phyloP scores from a whole-genome alignment of 2,888 invertebrate species.

The Unio delphinus region DNA sequence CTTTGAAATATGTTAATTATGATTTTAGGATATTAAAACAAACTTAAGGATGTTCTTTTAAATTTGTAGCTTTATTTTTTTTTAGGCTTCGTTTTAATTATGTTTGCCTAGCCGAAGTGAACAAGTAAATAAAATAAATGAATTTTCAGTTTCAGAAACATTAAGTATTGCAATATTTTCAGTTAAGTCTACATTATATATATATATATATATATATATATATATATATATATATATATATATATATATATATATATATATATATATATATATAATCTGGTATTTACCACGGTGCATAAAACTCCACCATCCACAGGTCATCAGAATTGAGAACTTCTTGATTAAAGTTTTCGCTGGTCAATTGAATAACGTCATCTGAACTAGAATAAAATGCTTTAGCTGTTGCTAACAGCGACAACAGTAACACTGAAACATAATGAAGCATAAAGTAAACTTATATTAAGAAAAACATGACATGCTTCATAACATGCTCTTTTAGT shows the following conservation, averaged over 20 bases:
- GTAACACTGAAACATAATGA: not conserved
- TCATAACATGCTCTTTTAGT: no score
- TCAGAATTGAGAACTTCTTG: conserved; percentile 86
- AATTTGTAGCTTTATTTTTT: no score
- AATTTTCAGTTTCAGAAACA: no score
- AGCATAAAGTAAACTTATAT: no score
- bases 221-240: no score
- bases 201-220: not conserved
- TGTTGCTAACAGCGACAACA: conserved; percentile 20
- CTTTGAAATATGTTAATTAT: not conserved
- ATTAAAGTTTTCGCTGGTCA: conserved; percentile 91
- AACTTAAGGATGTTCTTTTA: no score
- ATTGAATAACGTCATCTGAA: conserved; percentile 81
- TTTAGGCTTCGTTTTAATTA: no score
- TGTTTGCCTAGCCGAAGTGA: not conserved
- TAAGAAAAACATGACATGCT: no score
- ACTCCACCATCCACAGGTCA: conserved; percentile 95
- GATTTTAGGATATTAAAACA: no score
- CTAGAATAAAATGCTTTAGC: conserved; percentile 53
- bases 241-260: not conserved
- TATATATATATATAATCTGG: not conserved
- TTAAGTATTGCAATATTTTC: not conserved
- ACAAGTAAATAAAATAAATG: not conserved
- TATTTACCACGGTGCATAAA: conserved; percentile 94
- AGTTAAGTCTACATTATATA: not conserved